Evolutionary conservation across 1,140 invertebrate genomes (phyloP).

Genomic region (Heliothis virescens): DNA sequence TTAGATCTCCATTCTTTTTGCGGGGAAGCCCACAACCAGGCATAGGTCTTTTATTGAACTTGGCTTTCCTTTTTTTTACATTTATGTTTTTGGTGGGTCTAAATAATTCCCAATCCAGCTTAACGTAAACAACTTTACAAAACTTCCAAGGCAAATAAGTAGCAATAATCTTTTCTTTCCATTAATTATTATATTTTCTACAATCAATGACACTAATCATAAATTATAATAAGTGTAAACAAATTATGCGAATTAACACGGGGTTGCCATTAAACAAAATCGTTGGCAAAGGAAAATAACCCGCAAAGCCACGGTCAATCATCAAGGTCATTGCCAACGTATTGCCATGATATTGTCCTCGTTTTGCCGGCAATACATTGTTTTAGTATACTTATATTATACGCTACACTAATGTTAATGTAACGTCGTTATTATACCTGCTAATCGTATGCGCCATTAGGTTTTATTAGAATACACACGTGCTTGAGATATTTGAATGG

Average conservation of each 20-base stretch:
- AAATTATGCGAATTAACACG: neutral
- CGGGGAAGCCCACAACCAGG: too few relatives aligned
- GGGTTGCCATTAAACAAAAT: neutral
- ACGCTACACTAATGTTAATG: neutral
- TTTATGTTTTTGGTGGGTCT: too few relatives aligned
- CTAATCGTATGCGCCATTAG: slow-evolving; percentile 1
- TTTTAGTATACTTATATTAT: too few relatives aligned
- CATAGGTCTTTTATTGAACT: too few relatives aligned
- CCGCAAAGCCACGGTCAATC: neutral
- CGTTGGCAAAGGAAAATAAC: neutral
- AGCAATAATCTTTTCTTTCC: too few relatives aligned
- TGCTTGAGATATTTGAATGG: neutral
- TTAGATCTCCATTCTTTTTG: too few relatives aligned
- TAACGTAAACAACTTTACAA: too few relatives aligned
- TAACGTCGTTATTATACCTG: neutral
- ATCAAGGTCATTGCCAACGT: slow-evolving; percentile 12
- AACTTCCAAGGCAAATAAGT: too few relatives aligned
- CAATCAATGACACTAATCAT: neutral
- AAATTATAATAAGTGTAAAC: neutral
- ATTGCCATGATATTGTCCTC: slow-evolving; percentile 18
- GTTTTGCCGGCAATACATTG: neutral
- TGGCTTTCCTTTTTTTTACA: too few relatives aligned
- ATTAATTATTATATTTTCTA: too few relatives aligned
- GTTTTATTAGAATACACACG: neutral
- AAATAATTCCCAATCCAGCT: too few relatives aligned